Base-by-base conservation (phyloP, 2,113 vertebrate species). In the Perca schrenkii region DNA sequence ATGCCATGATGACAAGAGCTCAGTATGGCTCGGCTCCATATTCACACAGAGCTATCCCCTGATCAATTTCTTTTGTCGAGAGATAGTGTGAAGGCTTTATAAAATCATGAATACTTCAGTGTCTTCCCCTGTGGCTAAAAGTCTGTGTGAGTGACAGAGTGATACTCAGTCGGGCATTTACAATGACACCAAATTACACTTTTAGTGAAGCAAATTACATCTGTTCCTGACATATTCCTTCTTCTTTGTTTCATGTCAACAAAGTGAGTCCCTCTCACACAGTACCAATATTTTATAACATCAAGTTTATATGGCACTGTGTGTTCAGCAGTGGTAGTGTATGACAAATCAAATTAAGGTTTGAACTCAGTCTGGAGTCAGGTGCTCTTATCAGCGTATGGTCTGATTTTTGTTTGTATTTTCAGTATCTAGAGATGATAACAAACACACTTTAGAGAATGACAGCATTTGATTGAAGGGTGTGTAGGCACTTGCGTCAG, bases 401-500 rank as follows among this genome's bases (percentile, higher is more conserved):
- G 21, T 71, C 73, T 73, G 40, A 13, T 19, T 40, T 52, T 36
- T 52, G 13, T 74, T 68, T 52, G 8, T 53, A 12, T n/a, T 40
- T 74, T 63, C 52, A 52, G 34, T 63, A 43, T 65, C 53, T 10
- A 8, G 2, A 67, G 43, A 56, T 28, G 57, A 84, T 62, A 67
- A 62, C 6, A 43, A 36, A 31, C 34, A 67, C 6, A 74, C 63
- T 11, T 57, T 52, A 34, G 34, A 34, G 25, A 58, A 72, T 28
- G 66, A 78, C 36, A 54, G 52, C 22, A 40, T 25, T 57, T 13
- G 17, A 4, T 67, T 12, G 11, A 15, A 82, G 75, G 90, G 85
- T 76, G 91, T 90, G 87, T 73, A 57, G 31, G 61, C 12, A 73
- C 65, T 72, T 81, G 70, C 68, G 72, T 91, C 91, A 89, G 52